phyloP scores from a whole-genome alignment of 2,113 vertebrate species.

The Rhynchopsitta pachyrhyncha region DNA sequence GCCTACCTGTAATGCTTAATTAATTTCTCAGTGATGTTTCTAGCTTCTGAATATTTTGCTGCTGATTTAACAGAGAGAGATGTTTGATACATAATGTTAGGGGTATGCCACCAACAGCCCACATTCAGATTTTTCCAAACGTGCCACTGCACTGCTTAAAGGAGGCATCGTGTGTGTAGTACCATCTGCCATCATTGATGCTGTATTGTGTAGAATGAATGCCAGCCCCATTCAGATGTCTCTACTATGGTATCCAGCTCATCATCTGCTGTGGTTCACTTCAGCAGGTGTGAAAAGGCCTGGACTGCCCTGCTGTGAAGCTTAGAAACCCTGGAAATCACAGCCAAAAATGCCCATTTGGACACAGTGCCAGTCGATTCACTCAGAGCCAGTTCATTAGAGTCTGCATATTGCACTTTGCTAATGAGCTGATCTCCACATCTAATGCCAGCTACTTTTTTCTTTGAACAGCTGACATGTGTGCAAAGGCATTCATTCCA shows the following conservation, averaged over 20 bases:
- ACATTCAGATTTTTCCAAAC: slow-evolving; percentile 41
- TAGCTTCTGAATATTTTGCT: slow-evolving; percentile 7
- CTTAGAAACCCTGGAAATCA: slow-evolving; percentile 16
- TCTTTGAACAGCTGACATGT: slow-evolving; percentile 65
- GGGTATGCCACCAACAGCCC: slow-evolving; percentile 20
- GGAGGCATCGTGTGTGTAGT: not conserved
- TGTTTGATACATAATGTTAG: not conserved
- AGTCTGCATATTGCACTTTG: slow-evolving; percentile 41
- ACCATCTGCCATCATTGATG: slow-evolving; percentile 56
- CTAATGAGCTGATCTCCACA: slow-evolving; percentile 26
- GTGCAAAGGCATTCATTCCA: slow-evolving; percentile 60
- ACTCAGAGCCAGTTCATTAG: slow-evolving; percentile 58
- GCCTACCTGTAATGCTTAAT: slow-evolving; percentile 25
- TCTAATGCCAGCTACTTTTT: slow-evolving; percentile 50
- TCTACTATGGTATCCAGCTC: slow-evolving; percentile 39
- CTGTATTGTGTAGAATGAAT: not conserved
- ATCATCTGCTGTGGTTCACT: slow-evolving; percentile 53
- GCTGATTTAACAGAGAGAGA: not conserved
- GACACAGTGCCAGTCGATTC: slow-evolving; percentile 60
- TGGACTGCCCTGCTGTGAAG: slow-evolving; percentile 51
- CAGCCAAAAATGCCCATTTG: slow-evolving; percentile 64
- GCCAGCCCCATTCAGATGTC: slow-evolving; percentile 37
- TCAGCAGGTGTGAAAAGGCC: slow-evolving; percentile 67
- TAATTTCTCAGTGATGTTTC: slow-evolving; percentile 40
- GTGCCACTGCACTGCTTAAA: not conserved